phyloP scores from a whole-genome alignment of 2,888 invertebrate species.

The Drosophila meridiana region DNA sequence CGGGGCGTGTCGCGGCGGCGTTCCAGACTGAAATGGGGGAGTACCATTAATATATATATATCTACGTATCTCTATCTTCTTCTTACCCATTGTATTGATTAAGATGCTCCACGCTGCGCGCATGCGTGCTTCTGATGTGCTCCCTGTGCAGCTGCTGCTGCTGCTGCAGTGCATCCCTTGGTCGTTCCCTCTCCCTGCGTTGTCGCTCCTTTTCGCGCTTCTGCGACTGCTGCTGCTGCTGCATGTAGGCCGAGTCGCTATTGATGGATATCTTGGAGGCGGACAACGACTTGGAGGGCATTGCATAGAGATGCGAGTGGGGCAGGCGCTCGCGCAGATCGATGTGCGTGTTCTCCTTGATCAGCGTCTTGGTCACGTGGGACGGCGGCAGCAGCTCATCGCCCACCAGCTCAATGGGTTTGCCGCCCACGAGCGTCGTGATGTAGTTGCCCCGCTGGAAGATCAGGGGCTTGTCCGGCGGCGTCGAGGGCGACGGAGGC shows the following conservation, averaged over 20 bases:
- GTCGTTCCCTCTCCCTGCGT: conserved; percentile 55
- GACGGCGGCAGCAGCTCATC: conserved; percentile 62
- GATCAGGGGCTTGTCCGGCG: conserved; percentile 87
- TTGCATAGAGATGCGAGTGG: conserved; percentile 63
- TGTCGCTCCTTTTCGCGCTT: conserved; percentile 82
- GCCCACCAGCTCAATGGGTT: conserved; percentile 83
- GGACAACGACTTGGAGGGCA: conserved; percentile 82
- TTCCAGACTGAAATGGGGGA: conserved; percentile 64
- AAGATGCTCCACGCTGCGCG: conserved; percentile 84
- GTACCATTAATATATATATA: neutral
- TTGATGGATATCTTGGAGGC: conserved; percentile 85
- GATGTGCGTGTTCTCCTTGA: conserved; percentile 83
- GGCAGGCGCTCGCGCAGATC: conserved; percentile 71
- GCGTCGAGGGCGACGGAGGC: conserved; percentile 87
- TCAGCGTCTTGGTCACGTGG: conserved; percentile 84
- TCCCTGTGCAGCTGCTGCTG: conserved; percentile 71
- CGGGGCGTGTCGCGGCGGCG: conserved; percentile 75
- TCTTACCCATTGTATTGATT: conserved; percentile 83
- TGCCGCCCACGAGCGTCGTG: conserved; percentile 88
- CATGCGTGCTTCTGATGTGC: conserved; percentile 77
- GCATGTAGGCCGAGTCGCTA: conserved; percentile 81
- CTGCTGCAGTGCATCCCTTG: conserved; percentile 66
- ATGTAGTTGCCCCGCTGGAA: conserved; percentile 93
- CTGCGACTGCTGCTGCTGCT: conserved; percentile 76
- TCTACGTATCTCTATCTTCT: neutral